A percentile compares a stretch with the other conserved stretches of the same genome.
phyloP scores from a whole-genome alignment of 2,888 invertebrate species.

The Adelognathus sp. region DNA sequence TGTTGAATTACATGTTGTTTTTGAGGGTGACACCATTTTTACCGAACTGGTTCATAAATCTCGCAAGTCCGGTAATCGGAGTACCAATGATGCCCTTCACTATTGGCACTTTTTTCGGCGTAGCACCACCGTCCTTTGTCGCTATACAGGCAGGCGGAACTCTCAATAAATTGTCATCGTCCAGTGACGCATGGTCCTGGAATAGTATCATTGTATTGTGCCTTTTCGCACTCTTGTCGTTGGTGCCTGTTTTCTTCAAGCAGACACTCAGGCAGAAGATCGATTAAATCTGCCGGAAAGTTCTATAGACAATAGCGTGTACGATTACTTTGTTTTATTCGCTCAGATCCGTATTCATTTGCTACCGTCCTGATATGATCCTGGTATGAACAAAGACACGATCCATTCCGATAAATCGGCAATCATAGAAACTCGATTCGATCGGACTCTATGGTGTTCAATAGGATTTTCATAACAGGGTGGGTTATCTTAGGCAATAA shows the following conservation, averaged over 20 bases:
- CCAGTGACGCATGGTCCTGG: conserved; percentile 94
- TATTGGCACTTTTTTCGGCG: conserved; percentile 97
- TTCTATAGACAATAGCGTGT: background rate
- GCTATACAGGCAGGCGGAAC: conserved; percentile 99
- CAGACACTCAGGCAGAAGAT: conserved; percentile 90
- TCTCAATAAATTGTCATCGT: conserved; percentile 94
- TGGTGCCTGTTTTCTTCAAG: conserved; percentile 94
- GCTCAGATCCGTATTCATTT: background rate
- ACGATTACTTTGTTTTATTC: background rate
- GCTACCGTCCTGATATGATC: background rate
- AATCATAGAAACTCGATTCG: too few species aligned
- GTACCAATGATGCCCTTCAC: conserved; percentile 97
- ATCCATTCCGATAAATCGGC: too few species aligned
- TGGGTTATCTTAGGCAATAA: too few species aligned
- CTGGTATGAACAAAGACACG: background rate
- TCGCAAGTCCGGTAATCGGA: conserved; percentile 97
- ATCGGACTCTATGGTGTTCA: too few species aligned
- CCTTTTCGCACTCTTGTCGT: conserved; percentile 90
- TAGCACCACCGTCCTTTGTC: conserved; percentile 98
- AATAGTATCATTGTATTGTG: conserved; percentile 90
- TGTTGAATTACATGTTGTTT: conserved; percentile 98
- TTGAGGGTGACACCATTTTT: conserved; percentile 98
- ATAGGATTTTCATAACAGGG: too few species aligned
- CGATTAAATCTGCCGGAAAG: conserved; percentile 84
- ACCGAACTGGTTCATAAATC: conserved; percentile 99